phyloP scores from a whole-genome alignment of 1,140 invertebrate species.

The Apis laboriosa region DNA sequence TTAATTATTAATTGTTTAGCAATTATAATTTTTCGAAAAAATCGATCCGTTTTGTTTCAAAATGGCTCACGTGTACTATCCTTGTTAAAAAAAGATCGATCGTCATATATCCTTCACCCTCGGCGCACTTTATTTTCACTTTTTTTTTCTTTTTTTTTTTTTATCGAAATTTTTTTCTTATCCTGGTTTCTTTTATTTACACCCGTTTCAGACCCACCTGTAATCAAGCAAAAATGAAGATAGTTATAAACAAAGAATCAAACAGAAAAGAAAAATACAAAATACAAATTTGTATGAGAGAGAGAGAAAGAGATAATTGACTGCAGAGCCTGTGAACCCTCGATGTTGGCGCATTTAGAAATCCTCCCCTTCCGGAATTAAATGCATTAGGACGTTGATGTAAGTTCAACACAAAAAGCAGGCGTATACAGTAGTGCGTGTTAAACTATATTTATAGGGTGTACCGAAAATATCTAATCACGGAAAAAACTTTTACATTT shows the following conservation, averaged over 20 bases:
- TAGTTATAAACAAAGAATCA: conserved; percentile 43
- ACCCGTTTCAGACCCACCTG: conserved; percentile 78
- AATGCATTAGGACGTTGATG: conserved; percentile 55
- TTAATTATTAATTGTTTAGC: too few relatives aligned
- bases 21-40: too few relatives aligned
- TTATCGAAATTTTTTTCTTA: conserved; percentile 64
- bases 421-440: conserved; percentile 51
- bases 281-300: conserved; percentile 46
- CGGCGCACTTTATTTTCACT: conserved; percentile 66
- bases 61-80: background rate
- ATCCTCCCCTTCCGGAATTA: conserved; percentile 54
- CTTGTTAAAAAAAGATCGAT: background rate
- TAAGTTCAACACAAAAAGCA: conserved; percentile 55
- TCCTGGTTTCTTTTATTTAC: conserved; percentile 73
- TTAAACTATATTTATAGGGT: conserved; percentile 31
- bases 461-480: conserved; percentile 34
- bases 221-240: conserved; percentile 62
- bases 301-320: conserved; percentile 56
- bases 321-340: conserved; percentile 49
- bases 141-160: conserved; percentile 67
- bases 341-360: conserved; percentile 61
- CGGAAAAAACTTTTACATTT: background rate
- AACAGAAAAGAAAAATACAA: conserved; percentile 34
- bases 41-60: too few relatives aligned
- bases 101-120: conserved; percentile 32